Conservation (phyloP, 2,797 vertebrate species). For the Micrastur ruficollis region DNA sequence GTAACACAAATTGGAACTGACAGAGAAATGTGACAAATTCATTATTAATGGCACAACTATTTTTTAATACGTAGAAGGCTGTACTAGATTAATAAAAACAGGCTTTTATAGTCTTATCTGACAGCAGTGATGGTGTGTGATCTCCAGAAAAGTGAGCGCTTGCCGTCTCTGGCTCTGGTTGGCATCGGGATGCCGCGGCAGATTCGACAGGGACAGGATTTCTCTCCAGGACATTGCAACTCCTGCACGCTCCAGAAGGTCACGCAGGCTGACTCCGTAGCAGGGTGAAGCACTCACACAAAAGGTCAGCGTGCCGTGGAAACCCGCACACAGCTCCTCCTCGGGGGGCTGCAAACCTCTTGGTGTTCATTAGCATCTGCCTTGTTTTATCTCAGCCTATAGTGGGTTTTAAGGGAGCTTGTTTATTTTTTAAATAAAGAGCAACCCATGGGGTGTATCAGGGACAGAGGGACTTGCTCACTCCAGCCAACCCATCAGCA, state of each 20-base stretch:
- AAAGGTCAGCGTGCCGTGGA: constrained; percentile 23
- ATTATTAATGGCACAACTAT: constrained; percentile 58
- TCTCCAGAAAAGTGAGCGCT: neutral
- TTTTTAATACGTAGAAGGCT: constrained; percentile 29
- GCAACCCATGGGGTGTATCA: neutral
- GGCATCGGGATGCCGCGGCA: rapidly evolving
- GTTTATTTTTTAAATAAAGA: neutral
- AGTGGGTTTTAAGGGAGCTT: neutral
- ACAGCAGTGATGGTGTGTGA: neutral
- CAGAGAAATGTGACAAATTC: constrained; percentile 43
- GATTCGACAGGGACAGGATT: neutral
- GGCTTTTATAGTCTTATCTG: neutral
- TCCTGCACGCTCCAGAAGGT: constrained; percentile 20
- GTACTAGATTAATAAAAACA: constrained; percentile 46
- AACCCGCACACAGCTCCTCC: neutral
- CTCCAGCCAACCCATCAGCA: neutral
- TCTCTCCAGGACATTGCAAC: constrained; percentile 20
- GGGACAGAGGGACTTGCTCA: neutral
- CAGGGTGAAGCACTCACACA: neutral
- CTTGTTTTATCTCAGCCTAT: neutral
- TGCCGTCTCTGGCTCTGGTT: neutral
- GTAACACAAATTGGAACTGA: constrained; percentile 1
- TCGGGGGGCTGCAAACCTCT: neutral
- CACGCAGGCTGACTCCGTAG: neutral
- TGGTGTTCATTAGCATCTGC: neutral